Conservation (phyloP, 1,140 invertebrate species). For the Saxidomus purpurata region DNA sequence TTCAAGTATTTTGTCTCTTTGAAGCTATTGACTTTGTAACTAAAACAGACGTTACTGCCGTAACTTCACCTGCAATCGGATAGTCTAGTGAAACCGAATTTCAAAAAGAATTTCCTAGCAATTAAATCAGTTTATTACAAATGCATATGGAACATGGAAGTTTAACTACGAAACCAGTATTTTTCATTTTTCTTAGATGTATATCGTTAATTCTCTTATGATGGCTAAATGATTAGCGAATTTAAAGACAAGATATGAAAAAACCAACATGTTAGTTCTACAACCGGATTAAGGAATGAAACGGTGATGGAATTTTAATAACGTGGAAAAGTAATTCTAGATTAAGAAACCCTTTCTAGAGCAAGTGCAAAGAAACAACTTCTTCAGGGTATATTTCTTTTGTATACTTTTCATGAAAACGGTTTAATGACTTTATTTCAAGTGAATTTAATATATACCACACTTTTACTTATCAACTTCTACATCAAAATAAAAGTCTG, state of each 20-base stretch:
- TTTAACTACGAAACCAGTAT: slow-evolving; percentile 24
- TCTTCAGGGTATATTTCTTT: slow-evolving; percentile 24
- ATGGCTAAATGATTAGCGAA: background rate
- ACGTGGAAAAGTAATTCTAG: slow-evolving; percentile 11
- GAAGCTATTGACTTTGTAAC: background rate
- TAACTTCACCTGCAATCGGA: background rate
- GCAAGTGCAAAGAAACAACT: slow-evolving; percentile 5
- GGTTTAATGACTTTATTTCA: slow-evolving; percentile 42
- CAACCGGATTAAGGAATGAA: slow-evolving; percentile 28
- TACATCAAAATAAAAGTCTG: slow-evolving; percentile 35
- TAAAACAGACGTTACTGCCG: background rate
- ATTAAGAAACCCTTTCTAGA: slow-evolving; percentile 22
- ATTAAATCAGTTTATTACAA: slow-evolving; percentile 29
- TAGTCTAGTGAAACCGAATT: background rate
- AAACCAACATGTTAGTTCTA: background rate
- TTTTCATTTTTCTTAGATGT: slow-evolving; percentile 36
- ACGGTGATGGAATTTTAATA: slow-evolving; percentile 3
- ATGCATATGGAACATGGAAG: slow-evolving; percentile 39
- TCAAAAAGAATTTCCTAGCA: slow-evolving; percentile 1
- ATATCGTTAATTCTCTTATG: slow-evolving; percentile 48
- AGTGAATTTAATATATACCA: slow-evolving; percentile 56
- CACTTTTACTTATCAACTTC: slow-evolving; percentile 37
- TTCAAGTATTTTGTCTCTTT: background rate
- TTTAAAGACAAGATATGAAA: slow-evolving; percentile 3
- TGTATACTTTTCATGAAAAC: slow-evolving; percentile 1